A percentile compares a stretch with the other conserved stretches of the same genome.
phyloP scores from a whole-genome alignment of 2,888 invertebrate genomes.

The Mimumesa dahlbomi region DNA sequence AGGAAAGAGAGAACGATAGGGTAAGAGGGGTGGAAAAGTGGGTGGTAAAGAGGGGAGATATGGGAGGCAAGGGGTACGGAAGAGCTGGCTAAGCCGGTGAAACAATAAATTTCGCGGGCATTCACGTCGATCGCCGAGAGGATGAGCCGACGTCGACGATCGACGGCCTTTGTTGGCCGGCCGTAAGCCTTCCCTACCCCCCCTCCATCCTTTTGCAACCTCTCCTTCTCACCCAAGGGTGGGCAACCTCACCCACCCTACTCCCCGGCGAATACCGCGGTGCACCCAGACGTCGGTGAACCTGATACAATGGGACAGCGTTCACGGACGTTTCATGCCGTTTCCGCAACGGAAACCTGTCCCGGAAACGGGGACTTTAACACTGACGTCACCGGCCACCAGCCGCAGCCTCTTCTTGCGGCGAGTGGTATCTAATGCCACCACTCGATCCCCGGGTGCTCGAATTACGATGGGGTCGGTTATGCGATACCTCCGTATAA shows the following conservation, averaged over 20 bases:
- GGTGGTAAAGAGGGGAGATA: conserved; percentile 14
- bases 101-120: conserved; percentile 77
- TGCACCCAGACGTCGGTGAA: conserved; percentile 62
- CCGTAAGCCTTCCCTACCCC: conserved; percentile 59
- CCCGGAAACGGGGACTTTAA: conserved; percentile 75
- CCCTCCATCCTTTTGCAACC: conserved; percentile 39
- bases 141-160: conserved; percentile 75
- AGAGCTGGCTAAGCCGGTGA: conserved; percentile 74
- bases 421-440: conserved; percentile 52
- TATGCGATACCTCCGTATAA: conserved; percentile 54
- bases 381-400: conserved; percentile 67
- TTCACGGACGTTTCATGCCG: conserved; percentile 70
- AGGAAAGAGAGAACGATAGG: background rate
- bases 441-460: conserved; percentile 57
- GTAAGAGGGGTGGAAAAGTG: too few relatives aligned
- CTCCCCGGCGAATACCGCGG: conserved; percentile 35
- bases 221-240: conserved; percentile 37
- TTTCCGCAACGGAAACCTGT: conserved; percentile 75
- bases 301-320: conserved; percentile 72
- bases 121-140: conserved; percentile 75
- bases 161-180: conserved; percentile 73
- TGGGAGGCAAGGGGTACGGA: conserved; percentile 27
- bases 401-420: conserved; percentile 34
- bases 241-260: conserved; percentile 31
- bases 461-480: conserved; percentile 59